Percentiles rank a stretch among this genome's conserved stretches.
Conservation (phyloP, 2,888 invertebrate species). For the Elegia similella region DNA sequence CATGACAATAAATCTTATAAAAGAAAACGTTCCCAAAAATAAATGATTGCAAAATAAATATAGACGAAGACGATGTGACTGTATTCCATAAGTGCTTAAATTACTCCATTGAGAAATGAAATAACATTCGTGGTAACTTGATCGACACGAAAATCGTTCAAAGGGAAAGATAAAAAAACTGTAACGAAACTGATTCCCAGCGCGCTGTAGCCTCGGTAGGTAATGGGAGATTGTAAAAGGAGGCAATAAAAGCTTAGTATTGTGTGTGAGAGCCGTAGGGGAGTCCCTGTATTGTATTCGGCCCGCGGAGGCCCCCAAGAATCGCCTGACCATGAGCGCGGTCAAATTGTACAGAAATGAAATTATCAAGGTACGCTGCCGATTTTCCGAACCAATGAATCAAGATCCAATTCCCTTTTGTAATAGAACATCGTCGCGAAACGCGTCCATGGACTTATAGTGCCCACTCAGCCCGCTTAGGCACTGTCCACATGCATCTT, state of each 20-base stretch:
- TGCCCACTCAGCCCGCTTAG: conserved; percentile 73
- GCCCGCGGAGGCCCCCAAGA: conserved; percentile 73
- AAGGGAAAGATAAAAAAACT: conserved; percentile 64
- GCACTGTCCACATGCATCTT: conserved; percentile 48
- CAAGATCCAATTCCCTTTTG: conserved; percentile 82
- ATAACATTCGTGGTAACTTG: conserved; percentile 51
- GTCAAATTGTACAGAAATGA: conserved; percentile 83
- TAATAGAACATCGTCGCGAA: conserved; percentile 81
- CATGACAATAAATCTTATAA: not conserved
- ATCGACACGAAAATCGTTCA: conserved; percentile 64
- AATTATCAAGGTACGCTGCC: conserved; percentile 82
- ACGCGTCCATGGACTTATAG: conserved; percentile 74
- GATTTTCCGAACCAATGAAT: conserved; percentile 82
- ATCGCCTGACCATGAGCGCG: conserved; percentile 79
- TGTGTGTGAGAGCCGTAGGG: conserved; percentile 77
- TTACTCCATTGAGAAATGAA: conserved; percentile 36
- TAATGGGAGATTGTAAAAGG: conserved; percentile 81
- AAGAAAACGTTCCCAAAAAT: not conserved
- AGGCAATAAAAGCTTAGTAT: conserved; percentile 82
- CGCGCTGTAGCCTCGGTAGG: conserved; percentile 68
- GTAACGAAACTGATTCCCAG: conserved; percentile 79
- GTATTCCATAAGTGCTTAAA: conserved; percentile 31
- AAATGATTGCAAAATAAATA: conserved; percentile 20
- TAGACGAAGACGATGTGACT: conserved; percentile 19
- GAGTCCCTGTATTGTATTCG: conserved; percentile 74